Evolutionary conservation across 1,140 invertebrate genomes (phyloP), one percentile per base, ranked within the genome.

Genomic region (Chlorops oryzae): DNA sequence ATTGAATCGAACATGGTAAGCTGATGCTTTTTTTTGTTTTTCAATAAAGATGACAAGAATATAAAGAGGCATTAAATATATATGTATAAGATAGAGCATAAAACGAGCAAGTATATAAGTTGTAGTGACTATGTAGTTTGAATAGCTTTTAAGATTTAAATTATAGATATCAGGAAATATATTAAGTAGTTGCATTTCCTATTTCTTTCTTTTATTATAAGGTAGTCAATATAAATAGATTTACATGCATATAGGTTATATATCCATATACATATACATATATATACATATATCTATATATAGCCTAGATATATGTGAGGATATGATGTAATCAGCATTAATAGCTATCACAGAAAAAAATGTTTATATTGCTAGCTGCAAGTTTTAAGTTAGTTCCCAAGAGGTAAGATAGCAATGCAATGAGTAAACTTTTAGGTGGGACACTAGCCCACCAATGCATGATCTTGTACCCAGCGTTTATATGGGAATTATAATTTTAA

Each of bases 1-100:
- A 21, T 34, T 35, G 27, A 45, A 45, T 45, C 23, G 22, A n/a
- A 32, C 32, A 27, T 45, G 43, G 27, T 34, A 45, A 34, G 43
- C 43, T 45, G 21, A 34, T 18, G 21, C 21, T 38, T 38, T 6
- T 38, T 38, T 10, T 6, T 35, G 3, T 35, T 35, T 35, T 3
- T 15, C 13, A 15, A 18, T 5, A 38, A 38, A 3, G 21, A 38
- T 5, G 21, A 15, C 21, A 38, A 38, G 21, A 6, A 38, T 10
- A 38, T 2, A 38, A 12, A 2, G n/a, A 38, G 12, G n/a, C 5
- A 15, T 15, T 18, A 18, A 38, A 15, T 38, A 18, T 20, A 18
- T 38, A 38, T 38, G 17, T 18, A 6, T 6, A 18, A 38, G 35
- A n/a, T n/a, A n/a, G n/a, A n/a, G n/a, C n/a, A n/a, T n/a, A n/a